Evolutionary conservation across 2,113 vertebrate genomes (phyloP), one percentile per base, ranked within the genome.

Genomic region (Corapipo altera): DNA sequence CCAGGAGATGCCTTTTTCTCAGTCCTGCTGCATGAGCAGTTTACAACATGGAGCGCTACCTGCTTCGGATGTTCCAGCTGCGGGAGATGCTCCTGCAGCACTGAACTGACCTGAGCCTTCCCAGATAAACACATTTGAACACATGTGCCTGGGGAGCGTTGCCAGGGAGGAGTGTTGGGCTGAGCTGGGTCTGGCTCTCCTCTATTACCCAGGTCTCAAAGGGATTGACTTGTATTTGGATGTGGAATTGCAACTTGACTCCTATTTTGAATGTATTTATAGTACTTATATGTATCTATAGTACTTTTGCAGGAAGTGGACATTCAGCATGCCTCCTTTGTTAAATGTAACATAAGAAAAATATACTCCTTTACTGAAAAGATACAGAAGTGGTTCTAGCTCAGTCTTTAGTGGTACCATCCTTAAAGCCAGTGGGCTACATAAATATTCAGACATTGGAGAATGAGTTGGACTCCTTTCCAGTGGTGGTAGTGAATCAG

Each of bases 21-120:
- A 85, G 96, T 97, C 97, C 97, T 98, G 98, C 98, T 98, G 97
- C 95, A 97, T 95, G 97, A 97, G 98, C 98, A 98, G 71, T 98
- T 98, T 98, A 87, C 89, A 94, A 72, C 91, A 37, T 55, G 76
- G 96, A 95, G 93, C 0, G 3, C 81, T 96, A 77, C 94, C 96
- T 87, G 73, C 94, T 95, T 94, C 0, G 85, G 95, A 96, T 73
- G 94, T 83, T 96, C 94, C 83, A 89, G 97, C 96, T 97, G 96
- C 22, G 9, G 84, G 96, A 95, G 94, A 52, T 81, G 78, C 43
- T 96, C 96, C 91, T 95, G 21, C 39, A 10, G 80, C 95, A 82
- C 89, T 44, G 91, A 49, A 52, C 95, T 96, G 73, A 80, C 92
- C 79, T 81, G 86, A 54, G 80, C 83, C 59, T 93, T 92, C 67